Evolutionary conservation across 2,888 invertebrate genomes (phyloP).

Genomic region (Leptopilina syphax): DNA sequence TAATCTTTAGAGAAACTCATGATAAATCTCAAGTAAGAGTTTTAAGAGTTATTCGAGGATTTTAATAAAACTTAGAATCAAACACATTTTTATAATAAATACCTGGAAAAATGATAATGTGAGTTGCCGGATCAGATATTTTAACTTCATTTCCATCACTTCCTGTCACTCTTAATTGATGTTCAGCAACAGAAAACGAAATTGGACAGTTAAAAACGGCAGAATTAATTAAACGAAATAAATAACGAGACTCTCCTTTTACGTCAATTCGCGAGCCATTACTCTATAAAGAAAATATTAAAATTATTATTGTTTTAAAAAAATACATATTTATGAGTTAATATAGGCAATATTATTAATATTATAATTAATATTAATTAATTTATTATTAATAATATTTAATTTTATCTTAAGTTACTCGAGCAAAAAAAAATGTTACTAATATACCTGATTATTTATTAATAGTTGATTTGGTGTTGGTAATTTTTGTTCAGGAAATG

Average conservation of each 20-base stretch:
- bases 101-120: constrained; percentile 28
- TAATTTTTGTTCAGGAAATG: constrained; percentile 70
- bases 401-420: too few species aligned
- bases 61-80: not conserved
- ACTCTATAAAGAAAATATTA: not conserved
- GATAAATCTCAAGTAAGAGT: too few species aligned
- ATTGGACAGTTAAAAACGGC: constrained; percentile 56
- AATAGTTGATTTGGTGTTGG: constrained; percentile 74
- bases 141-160: constrained; percentile 56
- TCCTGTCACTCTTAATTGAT: constrained; percentile 56
- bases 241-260: constrained; percentile 47
- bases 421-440: too few species aligned
- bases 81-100: not conserved
- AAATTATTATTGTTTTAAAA: not conserved
- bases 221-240: constrained; percentile 60
- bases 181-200: constrained; percentile 51
- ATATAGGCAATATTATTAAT: too few species aligned
- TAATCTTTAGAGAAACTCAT: too few species aligned
- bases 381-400: too few species aligned
- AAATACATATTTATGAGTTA: too few species aligned
- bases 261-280: constrained; percentile 51
- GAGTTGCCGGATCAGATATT: not conserved
- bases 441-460: constrained; percentile 76
- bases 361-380: not conserved
- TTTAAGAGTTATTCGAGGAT: too few species aligned